Percentiles rank a stretch among this genome's conserved stretches.
Conservation (phyloP, 2,113 vertebrate species). For the Hyaena hyaena region DNA sequence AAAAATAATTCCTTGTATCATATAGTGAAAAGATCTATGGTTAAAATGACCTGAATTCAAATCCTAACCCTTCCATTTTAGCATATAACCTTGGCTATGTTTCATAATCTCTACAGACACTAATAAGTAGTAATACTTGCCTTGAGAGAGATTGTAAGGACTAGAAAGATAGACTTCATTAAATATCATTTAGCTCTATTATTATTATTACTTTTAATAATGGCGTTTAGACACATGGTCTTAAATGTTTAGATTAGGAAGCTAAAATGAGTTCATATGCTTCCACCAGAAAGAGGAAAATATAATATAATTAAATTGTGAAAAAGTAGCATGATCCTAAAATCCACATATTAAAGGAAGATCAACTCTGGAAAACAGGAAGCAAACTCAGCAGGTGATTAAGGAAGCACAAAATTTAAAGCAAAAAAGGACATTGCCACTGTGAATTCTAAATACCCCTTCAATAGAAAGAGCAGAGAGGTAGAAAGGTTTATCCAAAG, state of each 20-base stretch:
- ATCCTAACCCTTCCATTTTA: not conserved
- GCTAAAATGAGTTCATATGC: not conserved
- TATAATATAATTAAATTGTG: not conserved
- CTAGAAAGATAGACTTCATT: not conserved
- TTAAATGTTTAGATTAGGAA: not conserved
- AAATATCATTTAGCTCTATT: not conserved
- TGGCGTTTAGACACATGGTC: not conserved
- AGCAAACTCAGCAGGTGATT: not conserved
- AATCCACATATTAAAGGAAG: not conserved
- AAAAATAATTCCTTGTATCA: not conserved
- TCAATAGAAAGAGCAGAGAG: not conserved
- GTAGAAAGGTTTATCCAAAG: not conserved
- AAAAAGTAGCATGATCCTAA: not conserved
- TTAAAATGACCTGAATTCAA: not conserved
- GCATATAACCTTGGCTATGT: not conserved
- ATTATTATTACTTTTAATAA: not conserved
- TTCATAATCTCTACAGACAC: not conserved
- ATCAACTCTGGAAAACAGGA: not conserved
- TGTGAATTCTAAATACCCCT: not conserved
- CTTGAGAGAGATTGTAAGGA: not conserved
- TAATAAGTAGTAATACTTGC: not conserved
- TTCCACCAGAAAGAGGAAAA: not conserved
- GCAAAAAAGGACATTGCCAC: not conserved
- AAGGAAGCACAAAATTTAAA: not conserved
- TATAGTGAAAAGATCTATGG: not conserved